phyloP scores from a whole-genome alignment of 2,113 vertebrate species.

The Emydocephalus ijimae region DNA sequence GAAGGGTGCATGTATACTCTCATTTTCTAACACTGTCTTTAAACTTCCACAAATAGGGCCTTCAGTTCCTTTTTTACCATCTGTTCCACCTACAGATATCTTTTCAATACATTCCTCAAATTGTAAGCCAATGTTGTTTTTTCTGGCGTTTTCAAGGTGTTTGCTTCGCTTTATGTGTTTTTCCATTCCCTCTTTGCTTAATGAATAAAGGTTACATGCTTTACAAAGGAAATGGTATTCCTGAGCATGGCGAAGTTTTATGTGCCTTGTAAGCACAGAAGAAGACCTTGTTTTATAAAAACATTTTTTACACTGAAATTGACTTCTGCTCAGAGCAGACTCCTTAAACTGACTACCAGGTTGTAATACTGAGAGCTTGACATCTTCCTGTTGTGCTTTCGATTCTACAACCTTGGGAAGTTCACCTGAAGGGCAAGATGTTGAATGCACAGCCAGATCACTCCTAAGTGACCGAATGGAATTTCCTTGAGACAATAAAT shows the following conservation, averaged over 20 bases:
- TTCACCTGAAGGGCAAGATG: conserved; percentile 33
- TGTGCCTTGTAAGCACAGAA: conserved; percentile 81
- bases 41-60: conserved; percentile 41
- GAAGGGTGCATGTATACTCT: conserved; percentile 45
- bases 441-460: conserved; percentile 41
- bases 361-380: conserved; percentile 44
- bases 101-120: conserved; percentile 84
- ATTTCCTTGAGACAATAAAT: conserved; percentile 42
- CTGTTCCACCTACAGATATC: conserved; percentile 73
- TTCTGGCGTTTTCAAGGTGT: conserved; percentile 81
- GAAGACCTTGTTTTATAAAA: conserved; percentile 85
- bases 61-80: conserved; percentile 66
- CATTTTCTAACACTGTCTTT: conserved; percentile 52
- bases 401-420: conserved; percentile 34
- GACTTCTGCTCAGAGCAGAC: conserved; percentile 67
- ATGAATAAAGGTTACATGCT: conserved; percentile 83
- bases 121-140: conserved; percentile 73
- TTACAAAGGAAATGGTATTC: conserved; percentile 86
- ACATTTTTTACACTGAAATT: conserved; percentile 86
- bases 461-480: conserved; percentile 3
- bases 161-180: conserved; percentile 83
- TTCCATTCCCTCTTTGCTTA: conserved; percentile 88
- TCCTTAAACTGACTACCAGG: conserved; percentile 68
- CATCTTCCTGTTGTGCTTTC: conserved; percentile 47
- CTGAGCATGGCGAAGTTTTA: conserved; percentile 79